Evolutionary conservation across 2,888 invertebrate genomes (phyloP).

Genomic region (Ceraclea dissimilis): DNA sequence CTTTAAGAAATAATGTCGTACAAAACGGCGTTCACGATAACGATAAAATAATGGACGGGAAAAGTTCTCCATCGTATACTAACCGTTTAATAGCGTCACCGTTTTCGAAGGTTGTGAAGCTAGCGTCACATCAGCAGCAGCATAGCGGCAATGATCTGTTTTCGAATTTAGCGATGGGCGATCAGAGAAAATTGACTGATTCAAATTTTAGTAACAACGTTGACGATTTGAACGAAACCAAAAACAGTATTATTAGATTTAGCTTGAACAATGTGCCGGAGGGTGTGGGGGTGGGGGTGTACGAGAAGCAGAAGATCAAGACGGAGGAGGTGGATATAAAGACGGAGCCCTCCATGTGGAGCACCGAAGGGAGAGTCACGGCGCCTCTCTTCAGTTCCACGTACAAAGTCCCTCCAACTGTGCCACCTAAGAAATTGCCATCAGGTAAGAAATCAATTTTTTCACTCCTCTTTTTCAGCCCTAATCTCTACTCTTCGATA

Average conservation of each 20-base stretch:
- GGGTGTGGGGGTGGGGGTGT: slow-evolving; percentile 31
- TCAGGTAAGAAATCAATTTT: slow-evolving; percentile 23
- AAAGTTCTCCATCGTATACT: neutral
- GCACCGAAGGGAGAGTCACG: slow-evolving; percentile 6
- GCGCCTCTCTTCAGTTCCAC: slow-evolving; percentile 14
- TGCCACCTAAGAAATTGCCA: slow-evolving; percentile 17
- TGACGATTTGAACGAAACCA: slow-evolving; percentile 25
- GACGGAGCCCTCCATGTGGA: slow-evolving; percentile 11
- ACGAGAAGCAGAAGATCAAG: slow-evolving; percentile 11
- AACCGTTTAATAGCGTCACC: slow-evolving; percentile 10
- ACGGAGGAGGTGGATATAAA: slow-evolving; percentile 11
- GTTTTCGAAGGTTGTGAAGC: neutral
- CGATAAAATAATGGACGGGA: neutral
- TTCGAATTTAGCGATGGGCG: slow-evolving; percentile 7
- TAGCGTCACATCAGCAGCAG: neutral
- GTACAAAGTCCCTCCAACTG: slow-evolving; percentile 8
- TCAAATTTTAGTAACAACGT: slow-evolving; percentile 3
- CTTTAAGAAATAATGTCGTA: slow-evolving; percentile 2
- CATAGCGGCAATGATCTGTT: slow-evolving; percentile 19
- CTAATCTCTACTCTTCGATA: too few species aligned
- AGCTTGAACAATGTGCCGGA: slow-evolving; percentile 30
- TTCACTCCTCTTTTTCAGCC: too few species aligned
- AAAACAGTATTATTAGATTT: slow-evolving; percentile 41
- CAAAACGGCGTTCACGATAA: slow-evolving; percentile 9
- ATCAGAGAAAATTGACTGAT: slow-evolving; percentile 7